A percentile compares a stretch with the other conserved stretches of the same genome.
phyloP scores from a whole-genome alignment of 2,797 vertebrate genomes.

The Nannoperca australis region DNA sequence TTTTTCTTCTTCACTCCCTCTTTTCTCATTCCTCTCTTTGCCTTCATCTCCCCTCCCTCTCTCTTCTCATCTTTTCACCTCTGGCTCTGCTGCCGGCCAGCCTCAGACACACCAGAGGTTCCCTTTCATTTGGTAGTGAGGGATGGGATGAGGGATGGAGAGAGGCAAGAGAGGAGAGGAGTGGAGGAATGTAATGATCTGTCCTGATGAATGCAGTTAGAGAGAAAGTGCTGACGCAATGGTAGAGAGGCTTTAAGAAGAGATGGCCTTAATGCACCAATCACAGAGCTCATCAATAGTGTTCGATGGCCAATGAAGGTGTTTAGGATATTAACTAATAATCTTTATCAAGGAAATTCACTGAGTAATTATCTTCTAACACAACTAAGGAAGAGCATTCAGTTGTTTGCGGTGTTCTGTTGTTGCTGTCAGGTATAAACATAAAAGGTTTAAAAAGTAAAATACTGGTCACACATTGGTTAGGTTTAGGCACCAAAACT shows the following conservation, averaged over 20 bases:
- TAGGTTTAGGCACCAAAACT: too few relatives aligned
- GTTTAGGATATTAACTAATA: conserved; percentile 32
- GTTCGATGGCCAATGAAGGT: conserved; percentile 41
- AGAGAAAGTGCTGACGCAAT: conserved; percentile 80
- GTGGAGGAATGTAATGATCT: conserved; percentile 82
- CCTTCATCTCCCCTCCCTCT: conserved; percentile 62
- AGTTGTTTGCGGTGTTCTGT: conserved; percentile 16
- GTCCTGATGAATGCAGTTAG: conserved; percentile 83
- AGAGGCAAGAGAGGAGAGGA: conserved; percentile 61
- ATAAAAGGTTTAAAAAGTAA: neutral
- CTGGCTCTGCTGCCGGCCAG: conserved; percentile 75
- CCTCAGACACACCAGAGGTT: conserved; percentile 77
- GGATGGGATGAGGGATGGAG: conserved; percentile 69
- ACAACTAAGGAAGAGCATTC: conserved; percentile 5
- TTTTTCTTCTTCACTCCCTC: conserved; percentile 11
- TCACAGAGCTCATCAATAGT: conserved; percentile 58
- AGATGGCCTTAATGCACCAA: conserved; percentile 67
- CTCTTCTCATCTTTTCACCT: conserved; percentile 78
- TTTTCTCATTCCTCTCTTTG: conserved; percentile 46
- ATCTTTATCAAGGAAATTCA: conserved; percentile 4
- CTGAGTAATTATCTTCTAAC: conserved; percentile 24
- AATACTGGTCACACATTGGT: too few relatives aligned
- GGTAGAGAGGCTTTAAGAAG: conserved; percentile 57
- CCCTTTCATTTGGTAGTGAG: conserved; percentile 79
- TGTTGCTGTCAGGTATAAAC: neutral